Evolutionary conservation across 2,797 vertebrate species (phyloP), one percentile per base, ranked within the genome.

Genomic region (Sparidentex hasta): DNA sequence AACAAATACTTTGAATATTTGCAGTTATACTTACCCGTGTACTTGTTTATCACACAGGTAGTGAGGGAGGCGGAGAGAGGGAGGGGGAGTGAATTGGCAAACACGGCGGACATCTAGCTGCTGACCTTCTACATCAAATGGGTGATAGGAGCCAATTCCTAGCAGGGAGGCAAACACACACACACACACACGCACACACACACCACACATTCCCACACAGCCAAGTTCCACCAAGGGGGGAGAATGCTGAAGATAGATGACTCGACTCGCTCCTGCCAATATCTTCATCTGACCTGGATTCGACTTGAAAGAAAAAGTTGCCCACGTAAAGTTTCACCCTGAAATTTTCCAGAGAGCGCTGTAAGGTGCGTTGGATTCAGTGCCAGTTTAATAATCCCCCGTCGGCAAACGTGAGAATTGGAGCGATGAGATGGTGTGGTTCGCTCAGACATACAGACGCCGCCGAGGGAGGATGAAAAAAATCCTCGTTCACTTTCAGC

Each of bases 111-210:
- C 83, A 64, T 67, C 83, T 71, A 70, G 66, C 81, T 70, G 81
- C 74, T 93, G 90, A 93, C 90, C 91, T 93, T 93, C 90, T 86
- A 90, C 90, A 86, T 93, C 88, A 92, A 90, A 91, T 80, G 75
- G 80, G 74, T 81, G 78, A 82, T n/a, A 38, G 27, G 74, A 87
- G 90, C 93, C 92, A 92, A 90, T 64, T 90, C 83, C 80, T 81
- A 63, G 71, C 81, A 69, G 88, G 87, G 71, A 54, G 69, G 71
- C 9, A 0, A 48, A 25, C 68, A 59, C 55, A 57, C 41, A 46
- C n/a, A 33, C n/a, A 56, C 17, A 13, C 27, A 29, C 25, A 46
- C 11, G 50, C 23, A 46, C 33, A 59, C 46, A 25, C 69, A 61
- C 4, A 17, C 9, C 27, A 17, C 9, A n/a, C 41, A 50, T 56